Base-by-base conservation (phyloP, 2,888 invertebrate genomes). In the Rhopalosiphum nymphaeae region DNA sequence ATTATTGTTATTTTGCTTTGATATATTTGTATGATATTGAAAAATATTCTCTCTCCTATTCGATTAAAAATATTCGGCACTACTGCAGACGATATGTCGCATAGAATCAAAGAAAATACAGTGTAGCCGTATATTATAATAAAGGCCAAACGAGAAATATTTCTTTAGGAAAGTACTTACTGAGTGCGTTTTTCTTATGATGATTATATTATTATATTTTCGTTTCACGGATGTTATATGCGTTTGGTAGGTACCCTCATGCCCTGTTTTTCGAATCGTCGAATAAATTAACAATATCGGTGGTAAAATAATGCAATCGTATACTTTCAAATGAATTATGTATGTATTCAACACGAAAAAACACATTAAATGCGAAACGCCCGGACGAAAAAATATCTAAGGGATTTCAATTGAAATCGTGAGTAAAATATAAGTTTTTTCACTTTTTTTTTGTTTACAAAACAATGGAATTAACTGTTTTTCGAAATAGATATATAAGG, bases 321-420 rank as follows among this genome's bases (percentile, higher is more conserved):
- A 26, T 46, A n/a, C 36, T 57, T 86, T 86, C n/a, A n/a, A 85
- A 92, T 92, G 91, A 92, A 92, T 92, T 92, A 92, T 92, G 91
- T 57, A 92, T 91, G 84, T 91, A 56, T 56, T 91, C 56, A 36
- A 85, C 29, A 67, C 46, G 29, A 46, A 57, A 89, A 91, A 91
- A 91, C 53, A 46, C 91, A 91, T 85, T 56, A 56, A 91, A 84
- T 49, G 53, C 46, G 49, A 56, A 91, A 91, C 57, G 56, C 85
- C 46, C 57, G 85, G 16, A 61, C 25, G 25, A 61, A 56, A 85
- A 91, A 85, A 84, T 44, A 56, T 91, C 91, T 84, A 36, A 84
- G 53, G 29, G 91, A 53, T 56, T 85, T 85, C 53, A 25, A n/a
- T 56, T 67, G 21, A 56, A 57, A 86, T 91, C 56, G 86, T 57